phyloP scores from a whole-genome alignment of 2,888 invertebrate genomes.

The Zygogramma bicolorata region DNA sequence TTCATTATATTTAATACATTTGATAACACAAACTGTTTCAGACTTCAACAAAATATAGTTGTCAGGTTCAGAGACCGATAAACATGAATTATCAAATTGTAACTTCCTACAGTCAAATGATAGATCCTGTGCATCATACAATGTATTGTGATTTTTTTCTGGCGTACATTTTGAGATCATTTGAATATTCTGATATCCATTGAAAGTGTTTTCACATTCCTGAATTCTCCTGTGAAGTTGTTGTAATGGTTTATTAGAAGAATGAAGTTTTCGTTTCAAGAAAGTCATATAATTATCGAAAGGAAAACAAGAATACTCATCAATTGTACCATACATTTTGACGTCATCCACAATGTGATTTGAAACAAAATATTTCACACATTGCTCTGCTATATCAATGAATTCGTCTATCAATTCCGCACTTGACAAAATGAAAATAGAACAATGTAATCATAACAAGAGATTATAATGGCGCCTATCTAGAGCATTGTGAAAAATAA shows the following conservation, averaged over 20 bases:
- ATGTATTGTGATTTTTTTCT: background rate
- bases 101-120: constrained; percentile 7
- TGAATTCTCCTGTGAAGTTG: constrained; percentile 1
- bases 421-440: background rate
- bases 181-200: background rate
- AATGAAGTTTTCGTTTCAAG: constrained; percentile 4
- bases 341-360: constrained; percentile 11
- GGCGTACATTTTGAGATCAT: background rate
- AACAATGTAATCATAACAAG: constrained; percentile 3
- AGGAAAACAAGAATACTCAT: constrained; percentile 14
- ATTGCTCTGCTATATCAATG: no score
- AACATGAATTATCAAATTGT: background rate
- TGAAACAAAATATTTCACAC: no score
- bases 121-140: background rate
- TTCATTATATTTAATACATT: background rate
- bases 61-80: constrained; percentile 14
- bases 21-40: constrained; percentile 1
- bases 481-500: no score
- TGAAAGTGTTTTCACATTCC: background rate
- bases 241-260: constrained; percentile 4
- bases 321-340: constrained; percentile 1
- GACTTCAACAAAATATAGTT: constrained; percentile 12
- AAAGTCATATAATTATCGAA: constrained; percentile 16
- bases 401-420: background rate
- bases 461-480: background rate